phyloP scores from a whole-genome alignment of 2,888 invertebrate species.

The Anaspis maculata region DNA sequence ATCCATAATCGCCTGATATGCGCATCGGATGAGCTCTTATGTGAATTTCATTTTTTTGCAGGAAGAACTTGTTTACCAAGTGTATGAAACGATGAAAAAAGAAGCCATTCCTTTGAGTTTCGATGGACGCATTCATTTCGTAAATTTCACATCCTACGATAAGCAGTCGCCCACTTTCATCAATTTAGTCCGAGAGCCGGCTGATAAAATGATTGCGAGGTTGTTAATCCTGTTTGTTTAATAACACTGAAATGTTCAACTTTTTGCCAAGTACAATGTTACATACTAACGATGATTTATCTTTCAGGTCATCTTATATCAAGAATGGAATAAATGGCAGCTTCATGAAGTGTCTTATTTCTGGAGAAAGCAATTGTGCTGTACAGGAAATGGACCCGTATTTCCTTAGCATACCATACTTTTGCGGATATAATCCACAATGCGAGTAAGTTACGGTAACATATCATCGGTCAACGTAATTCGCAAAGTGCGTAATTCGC shows the following conservation, averaged over 20 bases:
- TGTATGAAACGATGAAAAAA: conserved; percentile 43
- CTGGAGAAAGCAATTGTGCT: too few species aligned
- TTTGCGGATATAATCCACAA: conserved; percentile 53
- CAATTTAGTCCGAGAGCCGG: conserved; percentile 52
- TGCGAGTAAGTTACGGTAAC: conserved; percentile 55
- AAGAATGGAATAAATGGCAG: conserved; percentile 35
- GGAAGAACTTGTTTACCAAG: conserved; percentile 47
- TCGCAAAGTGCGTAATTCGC: too few species aligned
- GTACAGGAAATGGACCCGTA: too few species aligned
- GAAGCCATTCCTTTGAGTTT: conserved; percentile 53
- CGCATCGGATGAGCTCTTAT: too few species aligned
- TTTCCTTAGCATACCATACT: conserved; percentile 48
- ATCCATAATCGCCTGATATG: too few species aligned
- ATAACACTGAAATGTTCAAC: too few species aligned
- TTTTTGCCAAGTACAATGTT: too few species aligned
- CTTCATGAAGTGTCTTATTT: background rate
- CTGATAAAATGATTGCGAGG: conserved; percentile 48
- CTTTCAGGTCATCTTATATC: too few species aligned
- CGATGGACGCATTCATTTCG: conserved; percentile 51
- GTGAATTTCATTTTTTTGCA: too few species aligned
- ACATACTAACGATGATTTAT: too few species aligned
- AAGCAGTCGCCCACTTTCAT: conserved; percentile 52
- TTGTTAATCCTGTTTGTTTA: conserved; percentile 30
- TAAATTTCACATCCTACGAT: conserved; percentile 51
- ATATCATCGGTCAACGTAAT: too few species aligned